Percentiles rank a stretch among this genome's conserved stretches.
Evolutionary conservation across 1,140 invertebrate genomes (phyloP).

Genomic region (Tetramorium parvispinum): DNA sequence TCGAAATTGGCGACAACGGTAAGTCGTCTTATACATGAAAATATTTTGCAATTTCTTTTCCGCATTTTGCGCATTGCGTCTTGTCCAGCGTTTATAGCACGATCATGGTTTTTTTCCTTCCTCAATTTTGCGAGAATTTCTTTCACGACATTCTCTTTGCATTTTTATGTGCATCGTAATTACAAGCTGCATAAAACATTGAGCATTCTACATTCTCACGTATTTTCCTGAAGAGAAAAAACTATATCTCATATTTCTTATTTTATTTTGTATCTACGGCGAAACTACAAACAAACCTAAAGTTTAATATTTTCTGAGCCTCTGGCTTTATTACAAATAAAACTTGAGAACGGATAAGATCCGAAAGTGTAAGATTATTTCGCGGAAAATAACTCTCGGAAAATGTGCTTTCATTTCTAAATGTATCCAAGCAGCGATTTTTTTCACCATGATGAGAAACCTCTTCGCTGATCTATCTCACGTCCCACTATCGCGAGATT

Average conservation of each 20-base stretch:
- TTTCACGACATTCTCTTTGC: neutral
- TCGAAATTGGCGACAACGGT: conserved; percentile 96
- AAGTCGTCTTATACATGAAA: conserved; percentile 5
- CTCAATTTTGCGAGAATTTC: neutral
- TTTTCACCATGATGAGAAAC: neutral
- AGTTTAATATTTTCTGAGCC: neutral
- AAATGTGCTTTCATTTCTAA: neutral
- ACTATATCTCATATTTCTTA: neutral
- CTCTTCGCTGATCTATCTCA: neutral
- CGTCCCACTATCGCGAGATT: neutral
- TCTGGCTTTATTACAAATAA: conserved; percentile 10
- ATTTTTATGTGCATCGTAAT: neutral
- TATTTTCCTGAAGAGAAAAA: neutral
- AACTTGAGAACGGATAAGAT: neutral
- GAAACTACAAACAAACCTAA: neutral
- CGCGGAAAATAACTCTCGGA: neutral
- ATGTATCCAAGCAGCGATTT: neutral
- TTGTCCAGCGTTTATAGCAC: neutral
- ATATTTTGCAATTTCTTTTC: neutral
- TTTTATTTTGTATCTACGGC: neutral
- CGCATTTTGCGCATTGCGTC: neutral
- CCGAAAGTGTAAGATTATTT: neutral
- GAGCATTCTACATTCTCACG: neutral
- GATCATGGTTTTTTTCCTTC: neutral
- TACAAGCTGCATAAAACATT: neutral